Base-by-base conservation (phyloP, 1,140 invertebrate genomes). In the Drosophila watanabei region DNA sequence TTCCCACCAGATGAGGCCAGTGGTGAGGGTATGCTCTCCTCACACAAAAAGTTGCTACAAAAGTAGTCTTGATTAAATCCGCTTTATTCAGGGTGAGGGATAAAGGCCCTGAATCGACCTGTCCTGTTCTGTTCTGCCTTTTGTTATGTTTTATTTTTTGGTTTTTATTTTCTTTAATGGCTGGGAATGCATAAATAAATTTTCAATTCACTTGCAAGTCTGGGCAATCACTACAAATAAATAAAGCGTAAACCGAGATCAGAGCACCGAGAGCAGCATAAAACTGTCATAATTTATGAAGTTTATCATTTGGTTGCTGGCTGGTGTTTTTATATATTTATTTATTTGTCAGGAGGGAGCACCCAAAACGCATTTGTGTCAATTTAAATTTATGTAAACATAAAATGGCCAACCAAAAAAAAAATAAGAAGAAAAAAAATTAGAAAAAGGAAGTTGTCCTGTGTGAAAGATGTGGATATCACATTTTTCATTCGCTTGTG, bases 351-450 rank as follows among this genome's bases (percentile, higher is more conserved):
- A 4, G 28, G 13, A 28, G 43, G 54, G 32, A 24, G 10, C 71
- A 35, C 32, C 46, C 69, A 54, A 79, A 79, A 71, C 86, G 75
- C 76, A 90, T 88, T 90, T 89, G 70, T 82, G 85, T 89, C 87
- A 90, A 89, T 90, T 90, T 89, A 89, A 89, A 89, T 89, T 89
- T 89, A 89, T 90, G 82, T 89, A 86, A 85, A 89, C 86, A 88
- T 66, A 75, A 89, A 89, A 85, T 82, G 69, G 86, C 66, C 70
- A 75, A 49, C 61, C 61, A 32, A 72, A 57, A 56, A 72, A 57
- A 56, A 75, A 33, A 64, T 39, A 49, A 32, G 10, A 14, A 24
- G 28, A 24, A 11, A 28, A 13, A 48, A 59, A 41, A 24, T 37
- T 5, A 16, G 1, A 10, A 37, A 37, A 39, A 56, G 54, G 54